These are phyloP conservation scores for Clupea harengus DNA, from an alignment of 2,113 vertebrate genomes.

Conservation along the genomic window DNA sequence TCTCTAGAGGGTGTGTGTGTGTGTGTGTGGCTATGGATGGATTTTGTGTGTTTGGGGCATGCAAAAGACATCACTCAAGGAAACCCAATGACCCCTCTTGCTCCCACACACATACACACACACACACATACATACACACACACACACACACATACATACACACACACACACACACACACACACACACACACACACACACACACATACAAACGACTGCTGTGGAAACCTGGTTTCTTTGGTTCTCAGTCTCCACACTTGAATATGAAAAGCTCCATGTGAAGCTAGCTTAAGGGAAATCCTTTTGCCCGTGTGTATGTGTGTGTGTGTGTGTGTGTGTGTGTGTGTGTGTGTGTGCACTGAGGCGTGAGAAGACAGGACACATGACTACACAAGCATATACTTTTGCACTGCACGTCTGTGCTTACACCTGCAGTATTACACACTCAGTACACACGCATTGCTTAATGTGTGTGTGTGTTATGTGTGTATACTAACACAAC, in stretches of 20 bases:
- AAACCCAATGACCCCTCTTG: no score
- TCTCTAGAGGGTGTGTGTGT: conserved; percentile 26
- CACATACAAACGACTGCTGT: neutral
- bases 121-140: neutral
- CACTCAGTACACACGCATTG: no score
- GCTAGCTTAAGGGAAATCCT: neutral
- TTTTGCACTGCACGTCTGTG: no score
- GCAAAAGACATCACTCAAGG: no score
- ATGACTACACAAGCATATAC: neutral
- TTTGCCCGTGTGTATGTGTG: neutral
- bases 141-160: neutral
- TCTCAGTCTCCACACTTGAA: neutral
- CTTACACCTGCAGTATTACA: neutral
- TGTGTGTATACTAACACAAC: neutral
- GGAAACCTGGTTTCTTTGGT: neutral
- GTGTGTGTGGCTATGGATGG: neutral
- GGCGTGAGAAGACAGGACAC: neutral
- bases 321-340: conserved; percentile 12
- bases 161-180: neutral
- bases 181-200: neutral
- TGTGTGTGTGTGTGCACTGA: neutral
- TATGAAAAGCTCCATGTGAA: neutral
- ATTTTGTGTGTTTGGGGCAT: neutral
- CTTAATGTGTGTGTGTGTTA: neutral
- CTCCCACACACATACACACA: neutral